Evolutionary conservation across 35 echinoderm and acorn worm species (phyloP), one percentile per base, ranked within the genome.

Genomic region (Ophioderma brevispina): DNA sequence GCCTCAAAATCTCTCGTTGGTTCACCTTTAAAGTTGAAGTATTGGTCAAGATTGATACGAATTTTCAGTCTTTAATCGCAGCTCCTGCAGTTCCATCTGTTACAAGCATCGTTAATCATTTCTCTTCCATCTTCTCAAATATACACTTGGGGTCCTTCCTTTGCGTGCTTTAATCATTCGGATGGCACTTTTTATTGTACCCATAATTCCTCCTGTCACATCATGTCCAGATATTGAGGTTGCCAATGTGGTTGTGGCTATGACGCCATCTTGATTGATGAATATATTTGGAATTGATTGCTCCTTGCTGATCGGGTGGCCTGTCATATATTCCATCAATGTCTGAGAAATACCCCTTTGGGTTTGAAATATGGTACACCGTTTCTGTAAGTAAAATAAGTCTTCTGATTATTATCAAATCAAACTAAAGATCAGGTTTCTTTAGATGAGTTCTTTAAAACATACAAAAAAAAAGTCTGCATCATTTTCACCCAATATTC

Each of bases 271-370:
- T 70, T 64, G 5, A 52, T 55, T 78, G 19, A 93, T 75, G 23
- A 40, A 25, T 25, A 97, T 87, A 18, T 77, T 42, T 21, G 87
- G 88, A 34, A 97, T 78, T 94, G 43, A n/a, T 40, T 59, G 95
- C 91, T 49, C 46, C 80, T 63, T 36, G 40, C 18, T 97, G 33
- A 34, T 43, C 33, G 34, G 95, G 95, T 19, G 95, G 92, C 31
- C 41, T 87, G 36, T 78, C 84, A 84, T 91, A 93, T 13, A 97
- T 43, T 25, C 95, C 95, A 64, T 88, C 80, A 15, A 97, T 88
- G 41, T 97, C 87, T 30, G 38, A 97, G 64, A 41, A 97, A 97
- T 15, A 97, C 92, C 0, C 95, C 70, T 36, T 94, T 97, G 31
- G 95, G 95, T 64, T 93, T 90, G 78, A 93, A 90, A 39, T n/a